Evolutionary conservation across 2,113 vertebrate species (phyloP).

Genomic region (Cacatua alba): DNA sequence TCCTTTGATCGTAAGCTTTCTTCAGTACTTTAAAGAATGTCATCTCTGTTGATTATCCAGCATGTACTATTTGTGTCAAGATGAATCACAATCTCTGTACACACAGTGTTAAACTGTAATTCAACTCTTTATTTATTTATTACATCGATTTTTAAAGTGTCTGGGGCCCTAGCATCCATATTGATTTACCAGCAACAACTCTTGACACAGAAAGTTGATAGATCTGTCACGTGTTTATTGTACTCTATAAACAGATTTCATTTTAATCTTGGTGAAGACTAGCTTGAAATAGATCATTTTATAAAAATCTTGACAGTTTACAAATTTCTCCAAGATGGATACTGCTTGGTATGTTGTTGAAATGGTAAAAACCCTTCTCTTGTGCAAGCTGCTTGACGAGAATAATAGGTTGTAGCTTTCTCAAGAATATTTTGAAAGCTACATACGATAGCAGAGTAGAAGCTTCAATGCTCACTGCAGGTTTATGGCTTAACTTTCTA

Average conservation of each 20-base stretch:
- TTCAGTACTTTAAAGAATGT: neutral
- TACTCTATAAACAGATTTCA: neutral
- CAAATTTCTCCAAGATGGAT: neutral
- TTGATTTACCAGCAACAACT: conserved; percentile 13
- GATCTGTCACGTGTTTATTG: neutral
- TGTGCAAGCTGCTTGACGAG: neutral
- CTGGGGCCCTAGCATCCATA: neutral
- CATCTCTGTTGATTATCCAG: neutral
- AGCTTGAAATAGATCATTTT: conserved; percentile 17
- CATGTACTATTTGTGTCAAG: neutral
- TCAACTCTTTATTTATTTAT: neutral
- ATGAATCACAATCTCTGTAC: neutral
- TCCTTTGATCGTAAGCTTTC: neutral
- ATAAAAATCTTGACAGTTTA: neutral
- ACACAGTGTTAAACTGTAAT: neutral
- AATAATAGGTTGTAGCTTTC: neutral
- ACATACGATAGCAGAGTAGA: neutral
- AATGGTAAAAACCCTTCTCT: neutral
- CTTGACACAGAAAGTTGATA: neutral
- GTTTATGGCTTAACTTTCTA: neutral
- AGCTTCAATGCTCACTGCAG: neutral
- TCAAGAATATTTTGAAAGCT: neutral
- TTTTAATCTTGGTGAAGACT: neutral
- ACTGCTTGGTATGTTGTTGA: neutral
- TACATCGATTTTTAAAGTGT: neutral